These are phyloP conservation scores for Drosophila niveifrons DNA, from an alignment of 2,888 invertebrate genomes.

Conservation along the genomic window DNA sequence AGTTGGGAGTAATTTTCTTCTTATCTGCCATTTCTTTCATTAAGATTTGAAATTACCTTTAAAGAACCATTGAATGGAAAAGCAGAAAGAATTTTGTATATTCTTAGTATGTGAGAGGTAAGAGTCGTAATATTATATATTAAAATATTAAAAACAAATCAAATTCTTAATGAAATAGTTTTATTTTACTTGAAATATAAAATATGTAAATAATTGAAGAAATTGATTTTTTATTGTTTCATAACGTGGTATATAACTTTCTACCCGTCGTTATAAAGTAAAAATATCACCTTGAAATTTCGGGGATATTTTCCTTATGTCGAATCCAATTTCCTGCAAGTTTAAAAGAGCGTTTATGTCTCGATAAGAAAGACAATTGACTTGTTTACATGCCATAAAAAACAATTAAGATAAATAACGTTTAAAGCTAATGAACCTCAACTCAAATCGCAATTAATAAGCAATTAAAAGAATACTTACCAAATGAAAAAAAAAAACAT, in stretches of 20 bases:
- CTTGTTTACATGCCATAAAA: constrained; percentile 6
- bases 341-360: neutral
- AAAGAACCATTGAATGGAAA: no score
- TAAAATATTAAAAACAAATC: neutral
- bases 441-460: neutral
- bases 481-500: constrained; percentile 1
- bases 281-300: neutral
- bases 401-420: constrained; percentile 10
- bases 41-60: neutral
- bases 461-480: neutral
- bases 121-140: neutral
- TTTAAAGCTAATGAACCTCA: neutral
- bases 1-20: no score
- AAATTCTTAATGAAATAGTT: no score
- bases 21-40: no score
- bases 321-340: constrained; percentile 2
- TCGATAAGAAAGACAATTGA: constrained; percentile 2
- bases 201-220: no score
- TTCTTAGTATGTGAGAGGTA: neutral
- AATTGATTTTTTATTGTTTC: no score
- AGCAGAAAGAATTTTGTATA: no score
- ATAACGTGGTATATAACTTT: no score
- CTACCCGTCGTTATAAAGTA: neutral
- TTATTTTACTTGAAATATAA: no score
- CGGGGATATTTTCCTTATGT: neutral